Conservation (phyloP, 2,113 vertebrate species). For the Capricornis sumatraensis region DNA sequence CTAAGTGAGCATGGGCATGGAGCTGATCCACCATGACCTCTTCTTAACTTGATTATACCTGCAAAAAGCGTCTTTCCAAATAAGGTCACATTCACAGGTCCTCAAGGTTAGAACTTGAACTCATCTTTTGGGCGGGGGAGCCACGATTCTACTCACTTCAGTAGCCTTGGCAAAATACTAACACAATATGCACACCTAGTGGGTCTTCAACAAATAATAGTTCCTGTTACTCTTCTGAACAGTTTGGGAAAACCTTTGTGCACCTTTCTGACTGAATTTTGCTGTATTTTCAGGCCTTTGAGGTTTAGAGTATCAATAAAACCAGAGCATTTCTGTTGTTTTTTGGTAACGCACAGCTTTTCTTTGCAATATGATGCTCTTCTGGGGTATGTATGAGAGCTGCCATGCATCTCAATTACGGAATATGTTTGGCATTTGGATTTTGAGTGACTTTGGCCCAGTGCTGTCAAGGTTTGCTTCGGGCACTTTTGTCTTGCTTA, state of each 20-base stretch:
- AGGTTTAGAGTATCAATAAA: conserved; percentile 25
- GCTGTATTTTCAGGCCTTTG: conserved; percentile 1
- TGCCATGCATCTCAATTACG: conserved; percentile 43
- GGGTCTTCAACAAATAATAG: not conserved
- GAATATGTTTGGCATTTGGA: not conserved
- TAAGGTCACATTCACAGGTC: not conserved
- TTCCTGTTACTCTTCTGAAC: not conserved
- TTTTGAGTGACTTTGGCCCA: conserved; percentile 49
- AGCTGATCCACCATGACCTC: not conserved
- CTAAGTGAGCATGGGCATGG: not conserved
- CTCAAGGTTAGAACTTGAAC: not conserved
- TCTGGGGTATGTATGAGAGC: not conserved
- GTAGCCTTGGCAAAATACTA: not conserved
- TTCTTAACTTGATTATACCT: not conserved
- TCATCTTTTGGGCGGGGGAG: not conserved
- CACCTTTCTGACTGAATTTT: conserved; percentile 5
- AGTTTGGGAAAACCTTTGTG: not conserved
- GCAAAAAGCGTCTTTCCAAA: not conserved
- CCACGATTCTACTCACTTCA: not conserved
- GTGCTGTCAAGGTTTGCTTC: conserved; percentile 46
- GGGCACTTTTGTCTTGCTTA: conserved; percentile 58
- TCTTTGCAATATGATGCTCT: not conserved
- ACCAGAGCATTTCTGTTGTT: conserved; percentile 1
- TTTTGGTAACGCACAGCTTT: not conserved
- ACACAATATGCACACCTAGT: fast-evolving